Percentiles rank a stretch among this genome's conserved stretches.
phyloP scores from a whole-genome alignment of 2,797 vertebrate genomes.

The Alcedo atthis region DNA sequence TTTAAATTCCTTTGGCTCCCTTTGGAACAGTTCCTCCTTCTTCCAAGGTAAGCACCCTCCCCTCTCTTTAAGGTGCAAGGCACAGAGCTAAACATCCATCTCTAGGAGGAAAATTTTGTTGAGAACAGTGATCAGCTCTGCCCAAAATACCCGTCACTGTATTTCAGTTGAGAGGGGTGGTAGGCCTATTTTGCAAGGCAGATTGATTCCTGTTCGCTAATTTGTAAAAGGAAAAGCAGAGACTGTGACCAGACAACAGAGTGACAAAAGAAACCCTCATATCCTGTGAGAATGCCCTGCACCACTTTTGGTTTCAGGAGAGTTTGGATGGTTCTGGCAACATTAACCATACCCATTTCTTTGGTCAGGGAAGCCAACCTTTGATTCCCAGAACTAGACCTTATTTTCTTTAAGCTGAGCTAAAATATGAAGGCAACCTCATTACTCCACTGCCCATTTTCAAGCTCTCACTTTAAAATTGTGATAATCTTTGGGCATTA shows the following conservation, averaged over 20 bases:
- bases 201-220: neutral
- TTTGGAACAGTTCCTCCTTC: neutral
- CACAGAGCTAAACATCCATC: neutral
- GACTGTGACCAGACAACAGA: neutral
- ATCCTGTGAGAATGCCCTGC: neutral
- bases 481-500: neutral
- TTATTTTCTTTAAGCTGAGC: neutral
- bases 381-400: neutral
- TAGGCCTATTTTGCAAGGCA: neutral
- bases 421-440: neutral
- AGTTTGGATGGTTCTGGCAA: neutral
- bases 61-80: neutral
- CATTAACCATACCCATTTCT: neutral
- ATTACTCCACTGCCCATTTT: neutral
- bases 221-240: neutral
- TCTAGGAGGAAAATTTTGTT: neutral
- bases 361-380: neutral
- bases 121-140: neutral
- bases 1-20: neutral
- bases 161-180: neutral
- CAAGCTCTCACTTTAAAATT: neutral
- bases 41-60: neutral
- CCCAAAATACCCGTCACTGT: neutral
- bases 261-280: neutral
- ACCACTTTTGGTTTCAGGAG: neutral